Base-by-base conservation (phyloP, 2,888 invertebrate genomes). In the Lordiphosa fenestrarum region DNA sequence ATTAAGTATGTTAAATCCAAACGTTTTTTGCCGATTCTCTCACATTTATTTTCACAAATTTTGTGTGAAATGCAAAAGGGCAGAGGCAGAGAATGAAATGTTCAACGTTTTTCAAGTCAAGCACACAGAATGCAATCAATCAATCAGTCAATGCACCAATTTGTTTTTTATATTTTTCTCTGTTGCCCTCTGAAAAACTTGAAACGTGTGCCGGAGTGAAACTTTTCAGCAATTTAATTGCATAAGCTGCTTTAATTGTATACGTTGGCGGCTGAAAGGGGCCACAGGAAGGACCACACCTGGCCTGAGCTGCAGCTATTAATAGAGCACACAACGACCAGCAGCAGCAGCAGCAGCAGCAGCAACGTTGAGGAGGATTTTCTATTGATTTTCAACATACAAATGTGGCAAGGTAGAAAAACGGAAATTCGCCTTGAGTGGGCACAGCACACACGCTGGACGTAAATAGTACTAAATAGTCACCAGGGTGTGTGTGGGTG, bases 321-420 rank as follows among this genome's bases (percentile, higher is more conserved):
- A 66, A 66, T 64, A 64, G 62, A 56, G 55, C 39, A 37, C 30
- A 35, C 30, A 12, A 49, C 15, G 12, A 13, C 12, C 4, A 21
- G 41, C 23, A 35, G 19, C 30, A 15, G 47, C 38, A 13, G n/a
- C 6, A 52, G 41, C 23, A 35, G 19, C 30, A 15, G 47, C 33
- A 13, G n/a, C 6, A 52, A 15, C 13, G 25, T 25, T 6, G 38
- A n/a, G 40, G 53, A 42, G 61, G 25, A 12, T 53, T 19, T 44
- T 38, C 60, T 77, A 77, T 77, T 68, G 76, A 77, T 77, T 77
- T 77, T 80, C 49, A 76, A 58, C 60, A 65, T 38, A 67, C 65
- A 67, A 70, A 77, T 77, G 74, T 37, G 58, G 50, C 33, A 41
- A 48, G 30, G 21, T 7, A 30, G 9, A 21, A 44, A 33, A 46